These are phyloP conservation scores for Archaeoteleia sp. DNA, from an alignment of 2,888 invertebrate genomes.

Conservation along the genomic window DNA sequence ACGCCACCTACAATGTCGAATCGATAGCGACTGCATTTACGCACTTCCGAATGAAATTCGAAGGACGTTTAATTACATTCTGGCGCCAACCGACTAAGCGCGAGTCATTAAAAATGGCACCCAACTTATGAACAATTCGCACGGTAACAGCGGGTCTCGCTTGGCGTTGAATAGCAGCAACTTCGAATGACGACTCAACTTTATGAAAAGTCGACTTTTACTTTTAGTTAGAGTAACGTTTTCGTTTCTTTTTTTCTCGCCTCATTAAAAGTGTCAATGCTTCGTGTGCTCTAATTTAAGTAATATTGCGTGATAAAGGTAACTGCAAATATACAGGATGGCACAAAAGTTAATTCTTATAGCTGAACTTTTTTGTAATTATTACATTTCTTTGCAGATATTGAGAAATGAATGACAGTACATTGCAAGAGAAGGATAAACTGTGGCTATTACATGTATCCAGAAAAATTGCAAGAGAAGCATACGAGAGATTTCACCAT, in stretches of 20 bases:
- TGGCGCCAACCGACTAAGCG: conserved; percentile 10
- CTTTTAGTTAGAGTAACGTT: conserved; percentile 27
- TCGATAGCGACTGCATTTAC: conserved; percentile 2
- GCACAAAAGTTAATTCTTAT: no score
- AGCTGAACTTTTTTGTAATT: no score
- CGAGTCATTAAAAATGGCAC: conserved; percentile 33
- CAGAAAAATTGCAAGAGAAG: no score
- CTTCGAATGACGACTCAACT: conserved; percentile 34
- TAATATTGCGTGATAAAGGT: conserved; percentile 18
- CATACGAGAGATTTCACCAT: no score
- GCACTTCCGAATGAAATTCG: conserved; percentile 15
- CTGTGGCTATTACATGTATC: no score
- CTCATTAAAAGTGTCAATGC: conserved; percentile 26
- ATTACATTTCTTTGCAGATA: no score
- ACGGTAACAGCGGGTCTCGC: conserved; percentile 4
- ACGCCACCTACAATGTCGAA: neutral
- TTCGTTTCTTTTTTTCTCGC: conserved; percentile 20
- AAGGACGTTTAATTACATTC: conserved; percentile 22
- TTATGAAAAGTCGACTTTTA: conserved; percentile 41
- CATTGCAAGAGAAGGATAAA: no score
- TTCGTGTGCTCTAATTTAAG: conserved; percentile 14
- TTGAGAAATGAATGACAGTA: no score
- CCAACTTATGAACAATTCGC: conserved; percentile 23
- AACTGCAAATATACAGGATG: no score
- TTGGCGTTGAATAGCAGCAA: conserved; percentile 23